A percentile compares a stretch with the other conserved stretches of the same genome.
Conservation (phyloP, 2,888 invertebrate species). For the Epistrophella euchroma region DNA sequence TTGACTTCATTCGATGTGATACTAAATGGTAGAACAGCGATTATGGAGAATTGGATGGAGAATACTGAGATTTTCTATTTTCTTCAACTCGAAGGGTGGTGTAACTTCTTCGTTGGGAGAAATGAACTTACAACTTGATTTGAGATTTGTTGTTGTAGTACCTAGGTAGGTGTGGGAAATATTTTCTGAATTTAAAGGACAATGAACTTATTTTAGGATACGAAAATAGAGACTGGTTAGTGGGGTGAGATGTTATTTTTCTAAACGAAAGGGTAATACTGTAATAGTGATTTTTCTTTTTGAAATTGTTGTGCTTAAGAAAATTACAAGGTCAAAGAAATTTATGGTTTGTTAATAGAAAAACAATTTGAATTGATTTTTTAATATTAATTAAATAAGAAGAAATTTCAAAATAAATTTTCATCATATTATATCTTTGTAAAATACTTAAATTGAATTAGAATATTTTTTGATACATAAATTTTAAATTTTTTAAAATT, state of each 20-base stretch:
- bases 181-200: constrained; percentile 4
- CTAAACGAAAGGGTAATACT: neutral
- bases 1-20: constrained; percentile 62
- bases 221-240: neutral
- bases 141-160: neutral
- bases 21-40: constrained; percentile 54
- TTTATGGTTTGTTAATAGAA: too few relatives aligned
- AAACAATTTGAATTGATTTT: too few relatives aligned
- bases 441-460: too few relatives aligned
- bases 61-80: constrained; percentile 41
- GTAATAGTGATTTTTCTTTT: neutral
- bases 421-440: too few relatives aligned
- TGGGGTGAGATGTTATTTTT: neutral
- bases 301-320: neutral
- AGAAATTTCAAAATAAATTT: too few relatives aligned
- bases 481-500: too few relatives aligned
- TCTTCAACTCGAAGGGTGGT: constrained; percentile 1
- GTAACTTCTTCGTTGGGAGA: neutral
- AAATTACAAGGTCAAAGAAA: neutral
- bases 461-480: too few relatives aligned
- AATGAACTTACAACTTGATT: constrained; percentile 10
- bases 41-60: constrained; percentile 33
- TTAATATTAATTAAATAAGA: too few relatives aligned
- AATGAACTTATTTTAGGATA: constrained; percentile 9
- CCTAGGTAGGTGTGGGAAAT: neutral